Conservation (phyloP, 2,797 vertebrate genomes). For the Lepidocolaptes lacrymiger region DNA sequence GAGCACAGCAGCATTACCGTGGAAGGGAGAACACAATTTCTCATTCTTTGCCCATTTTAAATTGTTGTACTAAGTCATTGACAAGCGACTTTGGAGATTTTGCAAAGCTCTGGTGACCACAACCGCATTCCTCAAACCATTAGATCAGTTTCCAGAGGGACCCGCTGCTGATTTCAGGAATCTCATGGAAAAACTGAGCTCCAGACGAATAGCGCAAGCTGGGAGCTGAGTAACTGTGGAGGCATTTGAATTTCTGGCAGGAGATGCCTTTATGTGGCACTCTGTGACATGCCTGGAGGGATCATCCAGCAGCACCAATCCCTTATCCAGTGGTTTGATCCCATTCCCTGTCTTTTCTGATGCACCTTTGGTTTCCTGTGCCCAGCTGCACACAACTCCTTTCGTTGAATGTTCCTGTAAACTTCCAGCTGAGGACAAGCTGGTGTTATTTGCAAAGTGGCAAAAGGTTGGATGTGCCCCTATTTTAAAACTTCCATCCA, state of each 20-base stretch:
- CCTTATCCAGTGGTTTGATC: background rate
- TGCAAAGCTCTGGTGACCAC: constrained; percentile 68
- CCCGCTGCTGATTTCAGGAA: constrained; percentile 72
- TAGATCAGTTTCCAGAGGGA: constrained; percentile 82
- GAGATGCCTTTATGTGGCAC: background rate
- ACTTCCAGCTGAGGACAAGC: background rate
- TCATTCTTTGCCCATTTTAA: constrained; percentile 45
- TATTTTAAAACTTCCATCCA: background rate
- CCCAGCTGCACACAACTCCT: background rate
- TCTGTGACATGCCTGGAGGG: background rate
- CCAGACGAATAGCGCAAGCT: background rate
- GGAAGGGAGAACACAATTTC: background rate
- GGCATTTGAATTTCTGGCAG: background rate
- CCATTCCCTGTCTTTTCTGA: background rate
- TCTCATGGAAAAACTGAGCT: constrained; percentile 79
- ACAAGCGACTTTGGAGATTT: constrained; percentile 59
- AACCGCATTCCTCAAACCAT: constrained; percentile 76
- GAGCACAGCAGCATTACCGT: constrained; percentile 41
- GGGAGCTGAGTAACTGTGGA: background rate
- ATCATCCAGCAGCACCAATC: background rate
- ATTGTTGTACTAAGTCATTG: constrained; percentile 55
- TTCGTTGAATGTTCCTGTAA: rapidly evolving
- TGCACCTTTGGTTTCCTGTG: background rate
- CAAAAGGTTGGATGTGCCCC: background rate
- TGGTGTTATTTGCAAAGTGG: no score